These are phyloP conservation scores for Coracopsis vasa DNA, from an alignment of 2,113 vertebrate species.

Conservation along the genomic window DNA sequence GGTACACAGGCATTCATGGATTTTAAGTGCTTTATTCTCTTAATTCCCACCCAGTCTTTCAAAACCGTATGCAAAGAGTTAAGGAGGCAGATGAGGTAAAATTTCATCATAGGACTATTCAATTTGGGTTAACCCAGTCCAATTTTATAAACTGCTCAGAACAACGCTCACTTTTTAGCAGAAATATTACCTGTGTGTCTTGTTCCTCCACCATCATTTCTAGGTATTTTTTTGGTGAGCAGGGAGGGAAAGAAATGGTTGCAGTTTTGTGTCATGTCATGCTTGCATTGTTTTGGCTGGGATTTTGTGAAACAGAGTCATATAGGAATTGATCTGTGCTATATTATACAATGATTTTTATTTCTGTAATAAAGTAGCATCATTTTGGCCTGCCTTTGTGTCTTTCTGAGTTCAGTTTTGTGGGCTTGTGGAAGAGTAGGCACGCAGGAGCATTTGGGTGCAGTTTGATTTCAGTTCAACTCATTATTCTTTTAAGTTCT, in stretches of 20 bases:
- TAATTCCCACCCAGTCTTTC: neutral
- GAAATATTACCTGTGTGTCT: neutral
- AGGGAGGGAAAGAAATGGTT: neutral
- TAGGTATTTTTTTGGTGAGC: neutral
- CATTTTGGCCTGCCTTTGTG: neutral
- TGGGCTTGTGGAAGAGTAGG: neutral
- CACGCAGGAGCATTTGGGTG: neutral
- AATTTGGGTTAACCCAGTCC: neutral
- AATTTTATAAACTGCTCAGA: neutral
- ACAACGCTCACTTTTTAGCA: neutral
- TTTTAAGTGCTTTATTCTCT: neutral
- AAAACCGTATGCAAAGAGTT: neutral
- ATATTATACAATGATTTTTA: neutral
- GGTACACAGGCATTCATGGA: neutral
- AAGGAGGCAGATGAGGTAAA: neutral
- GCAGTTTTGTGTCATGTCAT: neutral
- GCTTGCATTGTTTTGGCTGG: neutral
- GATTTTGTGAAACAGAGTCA: neutral
- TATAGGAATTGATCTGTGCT: neutral
- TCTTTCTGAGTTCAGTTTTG: neutral
- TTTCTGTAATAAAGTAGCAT: neutral
- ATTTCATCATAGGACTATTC: neutral
- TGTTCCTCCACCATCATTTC: neutral
- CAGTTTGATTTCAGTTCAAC: neutral
- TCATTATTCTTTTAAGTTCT: neutral